These are phyloP conservation scores for Casuarius casuarius DNA, from an alignment of 2,113 vertebrate species.

Conservation along the genomic window DNA sequence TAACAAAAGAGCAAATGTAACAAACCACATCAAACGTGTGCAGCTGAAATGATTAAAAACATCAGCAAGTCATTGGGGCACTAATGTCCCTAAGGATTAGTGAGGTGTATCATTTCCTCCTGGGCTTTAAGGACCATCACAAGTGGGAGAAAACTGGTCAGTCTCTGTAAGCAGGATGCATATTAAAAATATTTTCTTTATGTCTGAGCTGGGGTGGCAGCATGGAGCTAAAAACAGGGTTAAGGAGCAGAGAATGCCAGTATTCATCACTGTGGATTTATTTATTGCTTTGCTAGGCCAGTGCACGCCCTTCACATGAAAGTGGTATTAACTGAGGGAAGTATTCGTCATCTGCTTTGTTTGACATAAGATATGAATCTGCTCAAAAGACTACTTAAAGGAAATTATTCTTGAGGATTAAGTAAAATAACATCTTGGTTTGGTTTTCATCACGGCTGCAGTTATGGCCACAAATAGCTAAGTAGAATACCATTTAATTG, in stretches of 20 bases:
- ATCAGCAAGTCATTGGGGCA: conserved; percentile 7
- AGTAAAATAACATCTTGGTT: background rate
- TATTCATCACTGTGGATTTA: background rate
- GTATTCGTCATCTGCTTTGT: conserved; percentile 38
- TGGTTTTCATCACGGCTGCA: conserved; percentile 25
- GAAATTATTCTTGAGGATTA: conserved; percentile 43
- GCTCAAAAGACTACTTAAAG: conserved; percentile 30
- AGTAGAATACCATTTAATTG: conserved; percentile 35
- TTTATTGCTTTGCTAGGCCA: conserved; percentile 22
- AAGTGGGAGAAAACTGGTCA: background rate
- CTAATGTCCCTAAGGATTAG: background rate
- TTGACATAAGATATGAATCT: conserved; percentile 6
- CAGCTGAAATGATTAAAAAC: conserved; percentile 32
- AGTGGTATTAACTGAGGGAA: conserved; percentile 25
- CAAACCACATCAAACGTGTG: conserved; percentile 38
- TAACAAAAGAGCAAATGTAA: conserved; percentile 42
- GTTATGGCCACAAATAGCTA: conserved; percentile 32
- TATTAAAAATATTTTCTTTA: background rate
- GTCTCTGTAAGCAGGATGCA: background rate
- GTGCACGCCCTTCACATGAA: background rate
- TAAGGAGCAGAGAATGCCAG: background rate
- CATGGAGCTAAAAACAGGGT: background rate
- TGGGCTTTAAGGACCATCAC: background rate
- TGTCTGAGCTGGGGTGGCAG: background rate
- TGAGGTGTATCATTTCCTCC: conserved; percentile 8